These are phyloP conservation scores for Drosophila pseudotakahashii DNA, from an alignment of 2,888 invertebrate genomes.

Conservation along the genomic window DNA sequence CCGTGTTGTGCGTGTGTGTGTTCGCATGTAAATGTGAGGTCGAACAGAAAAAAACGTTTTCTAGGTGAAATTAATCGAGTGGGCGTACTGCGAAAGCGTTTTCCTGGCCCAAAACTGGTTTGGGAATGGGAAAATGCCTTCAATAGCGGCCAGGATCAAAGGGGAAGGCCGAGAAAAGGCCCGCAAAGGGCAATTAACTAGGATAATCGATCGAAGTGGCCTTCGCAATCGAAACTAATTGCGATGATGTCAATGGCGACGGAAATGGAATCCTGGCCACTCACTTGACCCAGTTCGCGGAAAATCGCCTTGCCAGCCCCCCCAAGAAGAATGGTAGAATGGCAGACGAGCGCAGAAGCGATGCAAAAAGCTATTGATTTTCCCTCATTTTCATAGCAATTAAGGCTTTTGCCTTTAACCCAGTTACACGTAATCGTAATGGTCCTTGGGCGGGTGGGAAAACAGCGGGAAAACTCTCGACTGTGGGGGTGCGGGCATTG, in stretches of 20 bases:
- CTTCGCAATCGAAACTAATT: constrained; percentile 9
- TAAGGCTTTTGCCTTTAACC: constrained; percentile 60
- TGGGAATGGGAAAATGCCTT: no score
- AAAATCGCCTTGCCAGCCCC: constrained; percentile 20
- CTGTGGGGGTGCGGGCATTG: not conserved
- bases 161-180: not conserved
- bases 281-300: constrained; percentile 54
- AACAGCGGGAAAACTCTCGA: not conserved
- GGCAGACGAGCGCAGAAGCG: constrained; percentile 3
- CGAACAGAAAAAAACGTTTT: constrained; percentile 47
- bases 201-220: constrained; percentile 29
- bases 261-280: constrained; percentile 27
- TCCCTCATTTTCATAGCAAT: constrained; percentile 53
- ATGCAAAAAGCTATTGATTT: constrained; percentile 62
- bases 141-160: not conserved
- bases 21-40: constrained; percentile 27
- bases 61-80: constrained; percentile 54
- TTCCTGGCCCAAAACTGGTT: constrained; percentile 5
- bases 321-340: not conserved
- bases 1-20: constrained; percentile 1
- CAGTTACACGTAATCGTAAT: constrained; percentile 24
- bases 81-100: constrained; percentile 43
- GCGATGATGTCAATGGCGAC: constrained; percentile 25
- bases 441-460: constrained; percentile 6
- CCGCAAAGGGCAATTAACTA: not conserved